Evolutionary conservation across 2,113 vertebrate genomes (phyloP), one percentile per base, ranked within the genome.

Genomic region (Tetraodon nigroviridis): DNA sequence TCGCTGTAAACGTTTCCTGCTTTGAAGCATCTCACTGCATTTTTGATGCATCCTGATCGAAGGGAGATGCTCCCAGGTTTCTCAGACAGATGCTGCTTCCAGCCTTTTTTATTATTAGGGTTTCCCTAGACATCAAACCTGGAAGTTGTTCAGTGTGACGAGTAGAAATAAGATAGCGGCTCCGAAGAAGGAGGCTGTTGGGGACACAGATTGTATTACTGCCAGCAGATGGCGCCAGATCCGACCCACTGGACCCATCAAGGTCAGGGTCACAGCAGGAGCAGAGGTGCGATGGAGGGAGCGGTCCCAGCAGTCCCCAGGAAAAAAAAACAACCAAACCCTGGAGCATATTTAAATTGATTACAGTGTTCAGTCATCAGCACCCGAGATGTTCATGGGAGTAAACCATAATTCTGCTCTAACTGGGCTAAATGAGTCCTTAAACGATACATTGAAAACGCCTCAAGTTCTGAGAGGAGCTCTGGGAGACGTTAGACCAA

Each of bases 401-500:
- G 42, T 60, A 58, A 69, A 55, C 58, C 72, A 72, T 78, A 60
- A 66, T 46, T 68, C 32, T 64, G 42, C 58, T 27, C 57, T 44
- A 64, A 37, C 12, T 37, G 32, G n/a, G 64, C 58, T 44, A 47
- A 78, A 74, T 49, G 58, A 47, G 71, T 61, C 61, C 68, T 55
- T 7, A 69, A 72, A 55, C 52, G 55, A 71, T 58, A 68, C 52
- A 50, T 44, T 32, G 48, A 61, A 61, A 70, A 51, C 71, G 77
- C 79, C 71, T 79, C 73, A 55, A 76, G 71, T 70, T 76, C 21
- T 64, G 20, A 79, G 80, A 71, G 44, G 62, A 80, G 71, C 61
- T 7, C n/a, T 6, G 74, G 78, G 76, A 78, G 62, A 70, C 73
- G 67, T 76, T 73, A 71, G 67, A 7, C 69, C 64, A 83, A 83